These are phyloP conservation scores for Brachyhypopomus occidentalis DNA, from an alignment of 2,113 vertebrate genomes.

Conservation along the genomic window DNA sequence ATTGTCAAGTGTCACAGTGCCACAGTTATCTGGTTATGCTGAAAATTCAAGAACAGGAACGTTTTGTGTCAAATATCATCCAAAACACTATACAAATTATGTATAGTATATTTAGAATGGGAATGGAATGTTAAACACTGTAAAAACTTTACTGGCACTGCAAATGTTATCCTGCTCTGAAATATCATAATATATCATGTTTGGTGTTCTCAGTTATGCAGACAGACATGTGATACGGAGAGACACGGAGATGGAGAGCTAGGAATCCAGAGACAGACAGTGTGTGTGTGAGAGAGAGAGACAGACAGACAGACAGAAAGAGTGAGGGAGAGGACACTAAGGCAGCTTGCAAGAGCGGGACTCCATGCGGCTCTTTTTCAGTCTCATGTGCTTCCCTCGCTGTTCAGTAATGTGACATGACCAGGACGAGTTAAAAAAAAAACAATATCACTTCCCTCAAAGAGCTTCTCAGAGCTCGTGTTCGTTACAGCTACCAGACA, in stretches of 20 bases:
- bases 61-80: not conserved
- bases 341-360: not conserved
- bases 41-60: not conserved
- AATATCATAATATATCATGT: constrained; percentile 10
- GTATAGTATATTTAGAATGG: not conserved
- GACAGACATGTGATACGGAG: constrained; percentile 14
- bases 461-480: constrained; percentile 30
- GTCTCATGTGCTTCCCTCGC: constrained; percentile 20
- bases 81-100: not conserved
- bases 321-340: not conserved
- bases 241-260: constrained; percentile 6
- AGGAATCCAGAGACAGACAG: constrained; percentile 1
- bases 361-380: constrained; percentile 29
- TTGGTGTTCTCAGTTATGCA: constrained; percentile 13
- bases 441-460: constrained; percentile 32
- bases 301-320: not conserved
- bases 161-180: constrained; percentile 4
- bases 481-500: constrained; percentile 23
- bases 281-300: not conserved
- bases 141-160: not conserved
- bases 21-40: not conserved
- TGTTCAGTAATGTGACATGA: constrained; percentile 2
- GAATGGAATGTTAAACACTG: not conserved
- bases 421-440: constrained; percentile 25
- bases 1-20: constrained; percentile 5